phyloP scores from a whole-genome alignment of 2,888 invertebrate genomes.

The Esperia sulphurella region DNA sequence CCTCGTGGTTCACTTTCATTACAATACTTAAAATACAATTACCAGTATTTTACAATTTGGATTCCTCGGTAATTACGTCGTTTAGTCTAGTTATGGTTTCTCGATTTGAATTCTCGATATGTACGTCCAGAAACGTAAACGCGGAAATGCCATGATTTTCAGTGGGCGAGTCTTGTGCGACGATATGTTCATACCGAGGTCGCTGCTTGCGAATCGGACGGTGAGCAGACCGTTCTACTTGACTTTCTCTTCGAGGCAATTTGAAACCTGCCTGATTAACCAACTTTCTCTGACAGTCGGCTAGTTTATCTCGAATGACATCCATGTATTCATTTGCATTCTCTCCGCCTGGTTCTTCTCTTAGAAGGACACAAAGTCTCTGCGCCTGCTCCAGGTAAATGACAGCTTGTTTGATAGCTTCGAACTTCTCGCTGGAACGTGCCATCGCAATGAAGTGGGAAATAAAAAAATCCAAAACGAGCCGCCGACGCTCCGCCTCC shows the following conservation, averaged over 20 bases:
- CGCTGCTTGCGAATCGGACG: constrained; percentile 44
- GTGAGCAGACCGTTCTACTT: constrained; percentile 32
- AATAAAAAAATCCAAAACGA: constrained; percentile 84
- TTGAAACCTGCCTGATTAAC: constrained; percentile 60
- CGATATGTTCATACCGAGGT: constrained; percentile 50
- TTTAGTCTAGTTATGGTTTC: constrained; percentile 19
- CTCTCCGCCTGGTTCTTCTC: constrained; percentile 77
- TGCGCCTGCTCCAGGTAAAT: constrained; percentile 86
- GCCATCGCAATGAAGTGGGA: constrained; percentile 86
- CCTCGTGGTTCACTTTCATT: too few species aligned
- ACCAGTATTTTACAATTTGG: constrained; percentile 44
- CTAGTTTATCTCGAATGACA: constrained; percentile 74
- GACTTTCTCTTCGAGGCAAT: constrained; percentile 55
- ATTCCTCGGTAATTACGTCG: constrained; percentile 46
- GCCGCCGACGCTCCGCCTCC: constrained; percentile 79
- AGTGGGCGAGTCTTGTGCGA: constrained; percentile 53
- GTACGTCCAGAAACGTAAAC: constrained; percentile 64
- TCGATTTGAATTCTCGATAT: constrained; percentile 34
- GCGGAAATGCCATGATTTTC: constrained; percentile 41
- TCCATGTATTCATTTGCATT: constrained; percentile 76
- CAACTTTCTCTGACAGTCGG: constrained; percentile 63
- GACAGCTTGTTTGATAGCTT: constrained; percentile 80
- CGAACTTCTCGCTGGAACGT: constrained; percentile 80
- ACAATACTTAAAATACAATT: too few species aligned
- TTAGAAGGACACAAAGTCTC: constrained; percentile 81